These are phyloP conservation scores for Drosophila navojoa DNA, from an alignment of 1,140 invertebrate species.

Conservation along the genomic window DNA sequence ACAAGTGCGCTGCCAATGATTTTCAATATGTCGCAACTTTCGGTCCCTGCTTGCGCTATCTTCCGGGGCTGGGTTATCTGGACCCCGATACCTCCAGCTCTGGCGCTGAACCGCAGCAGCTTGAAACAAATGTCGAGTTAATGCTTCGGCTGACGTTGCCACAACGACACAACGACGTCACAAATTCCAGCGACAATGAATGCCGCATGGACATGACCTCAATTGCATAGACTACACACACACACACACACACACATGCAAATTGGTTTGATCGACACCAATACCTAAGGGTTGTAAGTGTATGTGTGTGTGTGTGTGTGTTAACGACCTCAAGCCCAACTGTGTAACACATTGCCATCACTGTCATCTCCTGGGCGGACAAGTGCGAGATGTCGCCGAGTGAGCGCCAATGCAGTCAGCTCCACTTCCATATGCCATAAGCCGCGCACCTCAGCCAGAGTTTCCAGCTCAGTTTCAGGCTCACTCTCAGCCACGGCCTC, in stretches of 20 bases:
- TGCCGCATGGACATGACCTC: conserved; percentile 83
- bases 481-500: too few relatives aligned
- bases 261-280: conserved; percentile 79
- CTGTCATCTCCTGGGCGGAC: conserved; percentile 80
- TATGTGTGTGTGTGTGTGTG: conserved; percentile 70
- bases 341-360: conserved; percentile 65
- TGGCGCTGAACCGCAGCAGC: conserved; percentile 47
- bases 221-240: conserved; percentile 66
- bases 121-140: conserved; percentile 75
- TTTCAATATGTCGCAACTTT: conserved; percentile 81
- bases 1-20: conserved; percentile 61
- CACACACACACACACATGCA: conserved; percentile 24
- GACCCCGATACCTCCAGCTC: not conserved
- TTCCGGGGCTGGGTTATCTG: conserved; percentile 38
- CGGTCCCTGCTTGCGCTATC: conserved; percentile 64
- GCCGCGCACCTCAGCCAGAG: too few relatives aligned
- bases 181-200: conserved; percentile 65
- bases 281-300: conserved; percentile 68
- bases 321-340: conserved; percentile 28
- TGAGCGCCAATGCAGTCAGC: conserved; percentile 38
- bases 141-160: conserved; percentile 69
- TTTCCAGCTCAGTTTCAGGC: too few relatives aligned
- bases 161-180: conserved; percentile 52
- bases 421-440: not conserved
- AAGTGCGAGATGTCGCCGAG: conserved; percentile 69